Evolutionary conservation across 2,888 invertebrate genomes (phyloP), one percentile per base, ranked within the genome.

Genomic region (Bhutanitis thaidina): DNA sequence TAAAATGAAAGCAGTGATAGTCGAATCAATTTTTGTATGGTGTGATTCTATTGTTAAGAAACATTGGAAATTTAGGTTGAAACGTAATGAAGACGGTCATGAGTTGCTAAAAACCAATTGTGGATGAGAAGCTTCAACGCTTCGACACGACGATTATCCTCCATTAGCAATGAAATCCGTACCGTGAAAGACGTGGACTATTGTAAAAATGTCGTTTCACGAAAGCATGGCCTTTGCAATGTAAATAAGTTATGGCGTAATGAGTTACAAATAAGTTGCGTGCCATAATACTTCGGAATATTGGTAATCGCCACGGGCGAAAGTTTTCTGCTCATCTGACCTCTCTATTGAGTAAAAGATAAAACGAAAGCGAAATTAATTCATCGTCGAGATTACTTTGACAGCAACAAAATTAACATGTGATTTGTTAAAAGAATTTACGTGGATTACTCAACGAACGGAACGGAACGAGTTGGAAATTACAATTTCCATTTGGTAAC

Each of bases 311-410:
- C 27, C 5, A 4, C 27, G 27, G 27, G 27, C 85, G 83, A 86
- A 86, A 86, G 85, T 80, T 67, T 74, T 74, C 68, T 65, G 62
- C 61, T 58, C 57, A 62, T 62, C 71, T 81, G 85, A 86, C 86
- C 86, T 74, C 77, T 68, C 76, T 72, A 75, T 80, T 82, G 30
- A 25, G 4, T 80, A 80, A 67, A 74, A 73, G 69, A 77, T 77
- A 78, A 16, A 85, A 78, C 76, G 82, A 88, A 86, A 86, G 86
- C 81, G 78, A 86, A 86, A 84, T 85, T 78, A 82, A 83, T 80
- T 81, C 78, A 67, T 66, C 59, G 64, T 61, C 53, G 61, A 77
- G 72, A 79, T 81, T 71, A 73, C 67, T 76, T 77, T 72, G 74
- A 76, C 75, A 72, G 67, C 55, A 57, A 67, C 67, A 70, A 67